Base-by-base conservation (phyloP, 2,888 invertebrate genomes). In the Schizaphis graminum region DNA sequence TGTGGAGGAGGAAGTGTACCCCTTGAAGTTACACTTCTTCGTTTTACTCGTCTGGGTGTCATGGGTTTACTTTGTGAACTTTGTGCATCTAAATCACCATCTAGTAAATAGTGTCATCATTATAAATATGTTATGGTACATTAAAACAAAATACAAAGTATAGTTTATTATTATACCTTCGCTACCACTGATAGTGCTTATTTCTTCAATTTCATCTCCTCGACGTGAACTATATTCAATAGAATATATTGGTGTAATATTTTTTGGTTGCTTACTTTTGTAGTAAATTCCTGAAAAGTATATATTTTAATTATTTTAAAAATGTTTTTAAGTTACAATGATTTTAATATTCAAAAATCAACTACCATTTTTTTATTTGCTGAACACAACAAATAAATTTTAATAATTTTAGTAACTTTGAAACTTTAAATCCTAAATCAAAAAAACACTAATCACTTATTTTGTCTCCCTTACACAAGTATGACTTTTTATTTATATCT, bases 11-110 rank as follows among this genome's bases (percentile, higher is more conserved):
- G 87, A 97, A 97, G 21, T 24, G 95, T 94, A 35, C 95, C 95
- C 41, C 97, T 96, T 26, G 97, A 97, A 85, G 97, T 97, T 8
- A 97, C 96, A 91, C 97, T 97, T 41, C 97, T 96, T 67, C 97
- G 96, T 96, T 98, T 98, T 0, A 98, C 98, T 94, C 98, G 96
- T 35, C 98, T 97, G 0, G 98, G 98, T 0, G 98, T 99, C 98
- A 99, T 98, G 1, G 98, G 98, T 95, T 98, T 98, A 90, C 92
- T 94, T 67, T 94, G 94, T 41, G 91, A 91, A 67, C 41, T 91
- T 94, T 94, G 94, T 49, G 91, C 86, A 87, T 94, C 94, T 91
- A 94, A 94, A 86, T 94, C 94, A 24, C 90, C 94, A 67, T 94
- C 94, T 94, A 53, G n/a, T 49, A 41, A 16, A 47, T 77, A 89